Percentiles rank a stretch among this genome's conserved stretches.
phyloP scores from a whole-genome alignment of 2,797 vertebrate species.

The Pipistrellus pipistrellus region DNA sequence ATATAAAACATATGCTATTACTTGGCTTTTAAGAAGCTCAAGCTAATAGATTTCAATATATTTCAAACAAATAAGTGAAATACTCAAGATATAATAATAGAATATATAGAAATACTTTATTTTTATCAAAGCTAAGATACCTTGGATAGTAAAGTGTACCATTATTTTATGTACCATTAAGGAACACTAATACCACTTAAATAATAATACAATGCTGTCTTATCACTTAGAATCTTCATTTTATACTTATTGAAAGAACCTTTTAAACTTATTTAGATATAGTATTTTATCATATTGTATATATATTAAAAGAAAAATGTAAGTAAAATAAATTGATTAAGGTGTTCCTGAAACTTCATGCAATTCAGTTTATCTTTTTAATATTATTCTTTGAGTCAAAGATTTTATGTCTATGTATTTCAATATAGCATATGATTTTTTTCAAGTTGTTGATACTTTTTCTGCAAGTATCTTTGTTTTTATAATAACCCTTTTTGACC shows the following conservation, averaged over 20 bases:
- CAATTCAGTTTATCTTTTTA: background rate
- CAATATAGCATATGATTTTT: background rate
- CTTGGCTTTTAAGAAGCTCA: background rate
- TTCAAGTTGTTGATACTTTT: conserved; percentile 33
- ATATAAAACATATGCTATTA: background rate
- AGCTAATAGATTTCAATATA: background rate
- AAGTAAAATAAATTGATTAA: conserved; percentile 43
- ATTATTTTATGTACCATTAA: conserved; percentile 12
- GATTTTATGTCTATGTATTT: conserved; percentile 19
- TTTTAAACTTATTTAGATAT: background rate
- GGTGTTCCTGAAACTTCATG: background rate
- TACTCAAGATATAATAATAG: background rate
- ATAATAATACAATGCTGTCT: background rate
- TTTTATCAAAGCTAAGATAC: conserved; percentile 27
- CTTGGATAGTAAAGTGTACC: background rate
- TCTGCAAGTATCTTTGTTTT: background rate
- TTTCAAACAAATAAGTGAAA: conserved; percentile 36
- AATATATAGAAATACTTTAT: background rate
- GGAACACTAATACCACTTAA: background rate
- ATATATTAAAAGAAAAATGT: background rate
- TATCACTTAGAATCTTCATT: conserved; percentile 28
- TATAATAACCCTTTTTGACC: background rate
- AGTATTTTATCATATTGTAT: background rate
- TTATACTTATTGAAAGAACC: conserved; percentile 17
- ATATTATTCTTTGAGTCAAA: background rate